Evolutionary conservation across 2,888 invertebrate genomes (phyloP).

Genomic region (Alsophila aescularia): DNA sequence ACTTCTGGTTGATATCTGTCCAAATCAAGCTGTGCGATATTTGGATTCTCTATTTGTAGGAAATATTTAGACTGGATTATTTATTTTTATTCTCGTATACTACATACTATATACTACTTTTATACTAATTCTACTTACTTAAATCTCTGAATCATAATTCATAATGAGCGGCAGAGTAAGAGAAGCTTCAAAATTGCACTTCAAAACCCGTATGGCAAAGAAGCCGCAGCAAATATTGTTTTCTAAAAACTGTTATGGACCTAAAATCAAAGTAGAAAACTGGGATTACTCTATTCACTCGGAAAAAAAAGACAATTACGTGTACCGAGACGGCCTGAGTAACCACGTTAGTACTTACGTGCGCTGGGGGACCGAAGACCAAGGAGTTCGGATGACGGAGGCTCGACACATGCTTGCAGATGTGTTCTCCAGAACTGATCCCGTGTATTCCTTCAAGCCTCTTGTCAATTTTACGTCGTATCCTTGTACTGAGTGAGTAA

Average conservation of each 20-base stretch:
- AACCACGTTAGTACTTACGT: slow-evolving; percentile 79
- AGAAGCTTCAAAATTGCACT: slow-evolving; percentile 49
- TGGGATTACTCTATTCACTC: slow-evolving; percentile 74
- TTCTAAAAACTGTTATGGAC: slow-evolving; percentile 70
- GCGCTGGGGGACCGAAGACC: slow-evolving; percentile 70
- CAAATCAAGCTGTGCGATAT: too few relatives aligned
- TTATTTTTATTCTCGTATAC: too few relatives aligned
- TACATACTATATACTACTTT: background rate
- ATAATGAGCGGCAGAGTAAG: slow-evolving; percentile 3
- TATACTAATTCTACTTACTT: too few relatives aligned
- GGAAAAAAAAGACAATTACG: slow-evolving; percentile 78
- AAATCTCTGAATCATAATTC: background rate
- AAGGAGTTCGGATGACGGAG: slow-evolving; percentile 69
- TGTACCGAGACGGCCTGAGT: slow-evolving; percentile 72
- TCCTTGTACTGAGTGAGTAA: slow-evolving; percentile 76
- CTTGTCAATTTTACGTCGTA: slow-evolving; percentile 78
- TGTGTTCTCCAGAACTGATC: slow-evolving; percentile 68
- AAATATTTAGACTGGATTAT: too few relatives aligned
- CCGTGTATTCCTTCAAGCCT: slow-evolving; percentile 72
- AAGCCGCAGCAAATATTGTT: slow-evolving; percentile 77
- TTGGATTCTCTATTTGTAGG: too few relatives aligned
- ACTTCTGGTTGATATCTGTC: too few relatives aligned
- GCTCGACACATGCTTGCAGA: slow-evolving; percentile 78
- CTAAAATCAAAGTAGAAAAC: slow-evolving; percentile 69
- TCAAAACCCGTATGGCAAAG: slow-evolving; percentile 65